phyloP scores from a whole-genome alignment of 2,113 vertebrate species.

The Podarcis cretensis region DNA sequence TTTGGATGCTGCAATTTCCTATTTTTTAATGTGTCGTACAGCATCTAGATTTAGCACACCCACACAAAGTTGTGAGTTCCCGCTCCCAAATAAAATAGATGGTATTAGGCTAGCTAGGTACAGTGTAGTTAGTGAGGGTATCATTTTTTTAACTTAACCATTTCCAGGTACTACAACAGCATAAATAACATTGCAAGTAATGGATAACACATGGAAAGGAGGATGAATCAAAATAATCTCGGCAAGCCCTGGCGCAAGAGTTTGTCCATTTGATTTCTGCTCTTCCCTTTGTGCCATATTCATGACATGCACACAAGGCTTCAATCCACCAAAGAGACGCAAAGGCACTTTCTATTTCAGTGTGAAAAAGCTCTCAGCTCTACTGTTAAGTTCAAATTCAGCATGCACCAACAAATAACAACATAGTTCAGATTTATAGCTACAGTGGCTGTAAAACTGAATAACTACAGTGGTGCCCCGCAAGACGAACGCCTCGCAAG shows the following conservation, averaged over 20 bases:
- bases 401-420: too few species aligned
- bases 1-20: not conserved
- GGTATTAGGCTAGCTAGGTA: not conserved
- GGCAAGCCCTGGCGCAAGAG: not conserved
- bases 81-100: not conserved
- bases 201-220: not conserved
- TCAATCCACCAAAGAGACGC: not conserved
- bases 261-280: not conserved
- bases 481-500: too few species aligned
- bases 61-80: not conserved
- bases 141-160: not conserved
- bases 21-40: not conserved
- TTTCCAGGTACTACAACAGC: not conserved
- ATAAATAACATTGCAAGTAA: not conserved
- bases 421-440: not conserved
- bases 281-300: not conserved
- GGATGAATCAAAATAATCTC: not conserved
- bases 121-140: not conserved
- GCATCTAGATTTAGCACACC: not conserved
- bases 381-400: not conserved
- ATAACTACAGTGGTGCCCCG: too few species aligned
- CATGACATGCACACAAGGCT: not conserved
- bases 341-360: not conserved
- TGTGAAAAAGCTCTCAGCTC: not conserved
- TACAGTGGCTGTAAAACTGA: not conserved